Evolutionary conservation across 2,888 invertebrate genomes (phyloP), one percentile per base, ranked within the genome.

Genomic region (Capitulum mitella): DNA sequence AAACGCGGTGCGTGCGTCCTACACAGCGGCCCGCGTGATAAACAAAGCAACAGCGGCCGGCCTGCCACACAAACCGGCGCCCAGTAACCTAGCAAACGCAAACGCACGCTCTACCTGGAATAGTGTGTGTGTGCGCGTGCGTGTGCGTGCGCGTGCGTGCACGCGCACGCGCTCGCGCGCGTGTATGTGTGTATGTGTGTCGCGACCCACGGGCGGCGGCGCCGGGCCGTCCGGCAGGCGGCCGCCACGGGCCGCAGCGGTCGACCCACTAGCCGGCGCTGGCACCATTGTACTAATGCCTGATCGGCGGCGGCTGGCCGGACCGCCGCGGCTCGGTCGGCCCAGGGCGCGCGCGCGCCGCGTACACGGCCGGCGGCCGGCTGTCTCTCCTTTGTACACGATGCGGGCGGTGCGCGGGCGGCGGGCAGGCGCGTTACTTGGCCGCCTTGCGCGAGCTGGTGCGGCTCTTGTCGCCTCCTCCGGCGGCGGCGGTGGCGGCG

Each of bases 301-400:
- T 5, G 43, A 12, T n/a, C n/a, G 43, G 6, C 43, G 43, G 12
- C 43, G 43, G 43, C 43, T 5, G 5, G 43, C 43, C 6, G 43
- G 43, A 12, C 43, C 6, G 43, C 43, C 43, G 43, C 6, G 43
- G 43, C 43, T 5, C 43, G 6, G 43, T 5, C 43, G 6, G 43
- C 43, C 43, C 6, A 12, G n/a, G 29, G 58, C 29, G 29, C 10
- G 29, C 22, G 29, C 54, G 14, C 8, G 29, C 58, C 29, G n/a
- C 29, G 26, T 22, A n/a, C 12, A 19, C 48, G 48, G 48, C 48
- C 19, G 19, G n/a, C n/a, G 54, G 22, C 26, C 0, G 54, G 26
- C 10, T 61, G n/a, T 61, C 64, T 32, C 34, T 64, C 64, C 64
- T 64, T 64, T 64, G 64, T 64, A 64, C 64, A 64, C 64, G 64